Evolutionary conservation across 2,113 vertebrate genomes (phyloP).

Genomic region (Macquaria ambigua): DNA sequence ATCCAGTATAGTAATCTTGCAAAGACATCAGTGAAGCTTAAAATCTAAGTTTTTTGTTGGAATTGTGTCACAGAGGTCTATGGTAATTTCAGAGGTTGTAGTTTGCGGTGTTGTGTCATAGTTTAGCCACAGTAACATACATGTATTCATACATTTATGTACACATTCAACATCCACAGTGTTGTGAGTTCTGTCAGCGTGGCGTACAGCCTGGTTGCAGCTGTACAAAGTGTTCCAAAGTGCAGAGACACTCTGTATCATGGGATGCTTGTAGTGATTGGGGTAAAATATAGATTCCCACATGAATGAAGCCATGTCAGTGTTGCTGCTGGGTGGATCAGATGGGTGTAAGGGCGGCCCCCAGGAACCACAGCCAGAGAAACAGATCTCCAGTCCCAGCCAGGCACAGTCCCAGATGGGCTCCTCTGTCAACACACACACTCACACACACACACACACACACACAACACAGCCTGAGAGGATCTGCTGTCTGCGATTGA

Average conservation of each 20-base stretch:
- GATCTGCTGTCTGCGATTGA: not conserved
- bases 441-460: slow-evolving; percentile 17
- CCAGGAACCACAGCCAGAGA: slow-evolving; percentile 50
- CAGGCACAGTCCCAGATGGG: slow-evolving; percentile 72
- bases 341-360: slow-evolving; percentile 62
- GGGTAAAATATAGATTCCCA: slow-evolving; percentile 8
- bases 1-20: not conserved
- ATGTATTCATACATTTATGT: not conserved
- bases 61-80: not conserved
- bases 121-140: not conserved
- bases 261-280: not conserved
- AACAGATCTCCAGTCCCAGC: slow-evolving; percentile 53
- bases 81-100: no score
- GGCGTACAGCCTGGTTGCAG: not conserved
- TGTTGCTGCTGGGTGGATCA: slow-evolving; percentile 54
- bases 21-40: not conserved
- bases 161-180: not conserved
- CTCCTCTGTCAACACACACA: slow-evolving; percentile 31
- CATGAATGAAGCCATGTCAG: slow-evolving; percentile 12
- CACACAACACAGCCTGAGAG: slow-evolving; percentile 25
- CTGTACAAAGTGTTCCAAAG: not conserved
- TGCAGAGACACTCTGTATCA: not conserved
- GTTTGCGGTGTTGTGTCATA: not conserved
- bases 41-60: not conserved
- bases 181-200: not conserved